phyloP scores from a whole-genome alignment of 23 tunicate genomes.

The Pegea sp. region DNA sequence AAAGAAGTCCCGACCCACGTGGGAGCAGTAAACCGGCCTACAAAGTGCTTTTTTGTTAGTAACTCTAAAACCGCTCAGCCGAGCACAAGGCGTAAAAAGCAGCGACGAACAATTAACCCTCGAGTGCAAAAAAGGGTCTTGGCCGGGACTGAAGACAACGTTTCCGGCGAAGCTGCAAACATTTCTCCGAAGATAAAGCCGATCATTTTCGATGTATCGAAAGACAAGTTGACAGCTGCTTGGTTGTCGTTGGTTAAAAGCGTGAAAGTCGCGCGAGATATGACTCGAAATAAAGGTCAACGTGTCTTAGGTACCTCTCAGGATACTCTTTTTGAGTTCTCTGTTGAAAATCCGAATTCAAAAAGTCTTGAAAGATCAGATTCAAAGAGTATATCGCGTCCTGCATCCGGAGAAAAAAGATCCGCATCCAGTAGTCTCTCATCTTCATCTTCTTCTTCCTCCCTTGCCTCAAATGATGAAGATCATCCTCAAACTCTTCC shows the following conservation, averaged over 20 bases:
- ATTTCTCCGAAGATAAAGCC: background rate
- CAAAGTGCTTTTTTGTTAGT: no score
- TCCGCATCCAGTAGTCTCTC: slow-evolving; percentile 52
- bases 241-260: slow-evolving; percentile 31
- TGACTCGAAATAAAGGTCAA: no score
- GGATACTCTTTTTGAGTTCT: background rate
- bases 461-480: slow-evolving; percentile 26
- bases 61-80: slow-evolving; percentile 23
- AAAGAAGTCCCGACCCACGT: no score
- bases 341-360: background rate
- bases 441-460: slow-evolving; percentile 31
- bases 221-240: slow-evolving; percentile 29
- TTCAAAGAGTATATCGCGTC: slow-evolving; percentile 7
- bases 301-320: background rate
- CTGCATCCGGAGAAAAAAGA: slow-evolving; percentile 73
- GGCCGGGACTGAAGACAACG: background rate
- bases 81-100: background rate
- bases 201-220: slow-evolving; percentile 39
- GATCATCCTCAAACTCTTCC: slow-evolving; percentile 22
- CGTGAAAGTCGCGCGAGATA: background rate
- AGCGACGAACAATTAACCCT: background rate
- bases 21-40: no score
- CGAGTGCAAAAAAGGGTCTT: background rate
- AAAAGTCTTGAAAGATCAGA: background rate
- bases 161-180: background rate